Base-by-base conservation (phyloP, 1,140 invertebrate species). In the Drosophila bocqueti region DNA sequence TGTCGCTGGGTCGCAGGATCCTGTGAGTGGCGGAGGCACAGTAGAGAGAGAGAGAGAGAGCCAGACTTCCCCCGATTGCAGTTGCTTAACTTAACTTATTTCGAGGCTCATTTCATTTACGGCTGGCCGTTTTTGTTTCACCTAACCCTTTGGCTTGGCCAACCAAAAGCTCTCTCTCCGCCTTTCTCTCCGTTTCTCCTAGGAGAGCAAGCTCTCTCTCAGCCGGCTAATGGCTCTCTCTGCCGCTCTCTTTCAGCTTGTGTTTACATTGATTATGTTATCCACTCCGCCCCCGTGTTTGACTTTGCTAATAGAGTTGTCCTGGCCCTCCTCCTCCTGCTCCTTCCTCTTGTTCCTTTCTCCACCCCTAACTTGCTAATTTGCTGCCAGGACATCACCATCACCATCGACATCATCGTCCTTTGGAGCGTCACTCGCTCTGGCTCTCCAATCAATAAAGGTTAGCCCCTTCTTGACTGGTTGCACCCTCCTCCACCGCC, bases 181-280 rank as follows among this genome's bases (percentile, higher is more conserved):
- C 18, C 31, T 36, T 26, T 65, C 4, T 50, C 38, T 59, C 7
- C 52, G 26, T 34, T 2, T 18, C 29, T 34, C 11, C 16, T 34
- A 3, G 54, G 54, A 57, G n/a, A 58, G 50, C 21, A 45, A 36
- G 58, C 50, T 69, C 31, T 29, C 62, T 38, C 62, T 43, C 57
- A 60, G 65, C 74, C 58, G 49, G 62, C 58, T 67, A 66, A 57
- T 54, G 34, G 60, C 76, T 43, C 52, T 58, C 46, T 40, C 60
- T 75, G 52, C 71, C 57, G 36, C 64, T 73, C 82, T 67, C 50
- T 68, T 60, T 26, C 47, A 42, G 50, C 58, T 62, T 65, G 68
- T 89, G 85, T 89, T 89, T 90, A 90, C 85, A 90, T 85, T 90
- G 85, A 90, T 90, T 90, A 90, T 90, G 85, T 90, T 90, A 90